Evolutionary conservation across 2,888 invertebrate species (phyloP), one percentile per base, ranked within the genome.

Genomic region (Microctonus brassicae): DNA sequence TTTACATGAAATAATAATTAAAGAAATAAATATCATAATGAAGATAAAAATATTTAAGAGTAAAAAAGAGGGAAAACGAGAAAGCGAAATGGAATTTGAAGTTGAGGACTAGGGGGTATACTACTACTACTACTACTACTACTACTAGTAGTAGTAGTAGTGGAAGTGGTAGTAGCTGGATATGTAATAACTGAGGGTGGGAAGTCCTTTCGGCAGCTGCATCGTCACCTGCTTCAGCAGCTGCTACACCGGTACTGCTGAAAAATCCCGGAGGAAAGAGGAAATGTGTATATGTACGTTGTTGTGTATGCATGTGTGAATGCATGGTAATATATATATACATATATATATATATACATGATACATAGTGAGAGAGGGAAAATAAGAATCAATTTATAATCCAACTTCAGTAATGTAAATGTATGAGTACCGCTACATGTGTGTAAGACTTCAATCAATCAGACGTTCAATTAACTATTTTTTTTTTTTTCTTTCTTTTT

Each of bases 151-250:
- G 39, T 36, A 29, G n/a, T 52, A 13, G 42, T 9, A 42, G 36
- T 24, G n/a, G n/a, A 4, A 24, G 55, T n/a, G 47, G 64, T 29
- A 47, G 63, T 58, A 29, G 29, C 13, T 36, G 24, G 39, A 55
- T 22, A 55, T 66, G 61, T 65, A 58, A 36, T 68, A 39, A 42
- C 47, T 53, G 71, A 55, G 71, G 71, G 71, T 72, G 71, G 67
- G 62, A 67, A 72, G 61, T 66, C 66, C 71, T 62, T 62, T 52
- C 55, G 74, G 76, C 82, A 82, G 82, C 82, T 82, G 82, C 82
- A 72, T 72, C 76, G 77, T 82, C 82, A 82, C 82, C 82, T 82
- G 82, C 78, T 77, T 34, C 71, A 77, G 76, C 81, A 77, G 80
- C 81, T 80, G 79, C 79, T 76, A 76, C 76, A 72, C 75, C 70